Base-by-base conservation (phyloP, 1,140 invertebrate genomes). In the Andrena cerasifolii region DNA sequence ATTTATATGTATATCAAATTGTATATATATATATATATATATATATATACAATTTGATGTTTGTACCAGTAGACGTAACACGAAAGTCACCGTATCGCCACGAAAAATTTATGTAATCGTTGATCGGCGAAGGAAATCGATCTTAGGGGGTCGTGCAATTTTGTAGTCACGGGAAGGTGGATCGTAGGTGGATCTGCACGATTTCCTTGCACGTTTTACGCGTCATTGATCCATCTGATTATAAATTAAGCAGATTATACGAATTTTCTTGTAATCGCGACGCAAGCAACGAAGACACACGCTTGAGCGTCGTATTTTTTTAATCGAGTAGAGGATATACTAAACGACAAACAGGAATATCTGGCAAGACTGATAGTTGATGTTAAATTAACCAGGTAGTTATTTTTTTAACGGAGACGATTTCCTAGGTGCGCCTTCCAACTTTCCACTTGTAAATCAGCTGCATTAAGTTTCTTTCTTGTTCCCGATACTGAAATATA, bases 351-450 rank as follows among this genome's bases (percentile, higher is more conserved):
- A 58, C 65, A 83, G 53, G 36, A 66, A 79, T 83, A 83, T 33
- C 24, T 40, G 71, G 76, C 47, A 84, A 84, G 80, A 84, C 80
- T 84, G 82, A 84, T 79, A 79, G 26, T 43, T 70, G 58, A 83
- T 18, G 56, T 31, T 78, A 78, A 68, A 79, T 75, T 45, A 43
- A 74, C 6, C 31, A 21, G 28, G 40, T 71, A 74, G 47, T 63
- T 68, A 79, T 12, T 67, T 83, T 67, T 75, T 84, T 56, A 84
- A 61, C 12, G 31, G 26, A 67, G 51, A 45, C 71, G 7, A 49
- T 82, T 56, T 8, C 36, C 21, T 40, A 72, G 40, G 24, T 7
- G 5, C 21, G 12, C 31, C 16, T 45, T 51, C 71, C 18, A 6
- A 53, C 33, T 45, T 67, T 43, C 74, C 36, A 40, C 16, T 70